Evolutionary conservation across 2,888 invertebrate genomes (phyloP).

Genomic region (Acleris holmiana): DNA sequence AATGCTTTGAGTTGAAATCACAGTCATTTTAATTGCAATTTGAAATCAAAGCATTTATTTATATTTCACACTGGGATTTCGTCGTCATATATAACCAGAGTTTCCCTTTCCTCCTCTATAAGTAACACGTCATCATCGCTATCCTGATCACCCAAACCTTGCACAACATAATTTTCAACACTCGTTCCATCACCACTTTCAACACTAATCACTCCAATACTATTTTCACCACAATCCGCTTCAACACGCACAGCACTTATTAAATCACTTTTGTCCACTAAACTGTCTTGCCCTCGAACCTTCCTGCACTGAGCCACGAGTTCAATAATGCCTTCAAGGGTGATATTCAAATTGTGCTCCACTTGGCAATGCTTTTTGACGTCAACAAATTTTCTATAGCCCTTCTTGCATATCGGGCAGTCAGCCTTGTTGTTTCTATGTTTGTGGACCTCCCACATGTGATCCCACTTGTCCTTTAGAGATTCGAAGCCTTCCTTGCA

Average conservation of each 20-base stretch:
- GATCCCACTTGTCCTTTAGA: constrained; percentile 56
- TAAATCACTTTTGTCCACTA: too few species aligned
- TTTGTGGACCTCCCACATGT: constrained; percentile 56
- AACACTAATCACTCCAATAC: too few species aligned
- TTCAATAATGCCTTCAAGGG: neutral
- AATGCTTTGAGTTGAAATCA: too few species aligned
- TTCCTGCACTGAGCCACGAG: neutral
- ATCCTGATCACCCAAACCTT: too few species aligned
- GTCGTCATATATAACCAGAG: constrained; percentile 22
- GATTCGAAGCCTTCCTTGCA: constrained; percentile 45
- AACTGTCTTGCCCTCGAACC: neutral
- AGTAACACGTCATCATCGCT: constrained; percentile 16
- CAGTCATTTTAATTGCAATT: too few species aligned
- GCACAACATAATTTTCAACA: neutral
- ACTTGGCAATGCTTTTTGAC: constrained; percentile 47
- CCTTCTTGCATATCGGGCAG: constrained; percentile 53
- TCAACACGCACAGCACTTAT: too few species aligned
- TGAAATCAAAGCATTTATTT: too few species aligned
- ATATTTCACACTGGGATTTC: neutral
- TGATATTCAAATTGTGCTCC: constrained; percentile 33
- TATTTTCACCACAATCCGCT: too few species aligned
- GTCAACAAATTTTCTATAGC: constrained; percentile 53
- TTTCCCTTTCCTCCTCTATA: constrained; percentile 28
- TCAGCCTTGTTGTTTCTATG: constrained; percentile 50
- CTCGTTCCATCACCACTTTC: neutral